Conservation (phyloP, 2,888 invertebrate species). For the Caenorhabditis zanzibari region DNA sequence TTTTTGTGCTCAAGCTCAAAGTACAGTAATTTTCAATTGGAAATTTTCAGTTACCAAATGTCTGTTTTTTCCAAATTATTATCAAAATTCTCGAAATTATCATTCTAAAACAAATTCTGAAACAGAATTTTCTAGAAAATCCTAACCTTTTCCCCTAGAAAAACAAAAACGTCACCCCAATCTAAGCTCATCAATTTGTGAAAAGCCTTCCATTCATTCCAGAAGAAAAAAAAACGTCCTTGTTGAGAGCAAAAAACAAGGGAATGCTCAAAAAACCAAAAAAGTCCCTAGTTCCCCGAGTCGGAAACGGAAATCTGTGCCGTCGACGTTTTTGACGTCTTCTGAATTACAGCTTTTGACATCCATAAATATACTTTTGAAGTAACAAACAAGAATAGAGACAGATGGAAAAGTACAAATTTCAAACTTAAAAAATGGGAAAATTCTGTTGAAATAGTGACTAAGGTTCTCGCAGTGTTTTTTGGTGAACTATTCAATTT, state of each 20-base stretch:
- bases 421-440: background rate
- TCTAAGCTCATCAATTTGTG: constrained; percentile 18
- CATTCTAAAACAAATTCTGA: too few species aligned
- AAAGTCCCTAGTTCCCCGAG: background rate
- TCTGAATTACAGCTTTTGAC: constrained; percentile 28
- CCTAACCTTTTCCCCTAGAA: background rate
- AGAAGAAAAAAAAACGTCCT: background rate
- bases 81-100: too few species aligned
- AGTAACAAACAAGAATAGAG: background rate
- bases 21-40: too few species aligned
- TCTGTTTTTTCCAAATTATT: too few species aligned
- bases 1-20: too few species aligned
- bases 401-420: constrained; percentile 16
- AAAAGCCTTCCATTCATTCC: background rate
- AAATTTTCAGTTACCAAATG: too few species aligned
- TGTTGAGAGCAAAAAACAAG: constrained; percentile 11
- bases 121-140: too few species aligned
- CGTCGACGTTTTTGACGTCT: background rate
- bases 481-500: constrained; percentile 15
- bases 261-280: background rate
- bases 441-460: constrained; percentile 14
- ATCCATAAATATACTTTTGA: background rate
- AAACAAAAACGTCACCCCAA: constrained; percentile 5
- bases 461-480: constrained; percentile 28
- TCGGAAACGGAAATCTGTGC: constrained; percentile 43